phyloP scores from a whole-genome alignment of 2,113 vertebrate genomes.

The Hippocampus mohnikei region DNA sequence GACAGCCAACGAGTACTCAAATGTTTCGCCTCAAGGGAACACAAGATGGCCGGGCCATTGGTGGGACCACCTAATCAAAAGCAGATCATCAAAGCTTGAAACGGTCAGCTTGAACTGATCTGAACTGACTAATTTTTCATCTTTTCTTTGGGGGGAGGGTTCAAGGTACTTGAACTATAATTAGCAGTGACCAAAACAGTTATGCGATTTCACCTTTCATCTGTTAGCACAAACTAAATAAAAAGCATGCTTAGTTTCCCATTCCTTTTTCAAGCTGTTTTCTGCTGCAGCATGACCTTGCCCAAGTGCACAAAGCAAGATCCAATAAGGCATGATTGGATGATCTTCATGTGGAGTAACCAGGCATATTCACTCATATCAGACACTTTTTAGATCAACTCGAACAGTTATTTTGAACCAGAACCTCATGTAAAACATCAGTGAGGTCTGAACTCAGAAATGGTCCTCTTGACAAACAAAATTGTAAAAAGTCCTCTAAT shows the following conservation, averaged over 20 bases:
- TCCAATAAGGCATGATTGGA: background rate
- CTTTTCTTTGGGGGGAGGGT: background rate
- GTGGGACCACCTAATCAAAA: slow-evolving; percentile 39
- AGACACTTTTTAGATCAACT: background rate
- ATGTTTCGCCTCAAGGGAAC: slow-evolving; percentile 33
- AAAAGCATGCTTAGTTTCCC: background rate
- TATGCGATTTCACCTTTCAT: background rate
- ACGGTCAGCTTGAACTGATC: background rate
- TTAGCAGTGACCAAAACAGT: background rate
- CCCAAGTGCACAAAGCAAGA: background rate
- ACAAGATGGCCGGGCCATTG: slow-evolving; percentile 21
- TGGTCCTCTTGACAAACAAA: background rate
- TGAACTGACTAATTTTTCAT: background rate
- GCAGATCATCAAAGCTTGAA: background rate
- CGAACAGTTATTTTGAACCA: background rate
- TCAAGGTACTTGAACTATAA: background rate
- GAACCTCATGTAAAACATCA: background rate
- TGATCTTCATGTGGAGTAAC: background rate
- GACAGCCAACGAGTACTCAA: slow-evolving; percentile 40
- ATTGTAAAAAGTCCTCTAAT: background rate
- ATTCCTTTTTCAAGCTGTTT: background rate
- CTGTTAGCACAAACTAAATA: background rate
- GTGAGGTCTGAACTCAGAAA: background rate
- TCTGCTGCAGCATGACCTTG: background rate
- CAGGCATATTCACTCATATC: background rate